Conservation (phyloP, 2,797 vertebrate species). For the Sandelia bainsii region DNA sequence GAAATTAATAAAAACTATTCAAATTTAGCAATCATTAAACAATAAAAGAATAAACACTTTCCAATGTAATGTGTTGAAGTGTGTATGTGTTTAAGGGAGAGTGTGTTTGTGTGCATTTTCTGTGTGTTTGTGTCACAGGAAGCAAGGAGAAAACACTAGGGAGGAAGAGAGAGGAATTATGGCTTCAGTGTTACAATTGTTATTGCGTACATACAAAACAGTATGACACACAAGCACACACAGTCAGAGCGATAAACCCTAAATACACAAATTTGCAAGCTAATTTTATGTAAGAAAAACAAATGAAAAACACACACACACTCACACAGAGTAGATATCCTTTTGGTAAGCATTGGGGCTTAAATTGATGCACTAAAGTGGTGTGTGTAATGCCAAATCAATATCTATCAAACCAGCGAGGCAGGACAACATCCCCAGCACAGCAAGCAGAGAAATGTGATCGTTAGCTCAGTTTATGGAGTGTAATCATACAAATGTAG, state of each 20-base stretch:
- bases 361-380: conserved; percentile 34
- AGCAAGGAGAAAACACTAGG: conserved; percentile 19
- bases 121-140: not conserved
- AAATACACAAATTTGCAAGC: conserved; percentile 29
- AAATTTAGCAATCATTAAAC: conserved; percentile 33
- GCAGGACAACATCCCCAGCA: not conserved
- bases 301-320: not conserved
- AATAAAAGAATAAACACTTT: conserved; percentile 27
- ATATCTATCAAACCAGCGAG: conserved; percentile 1
- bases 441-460: not conserved
- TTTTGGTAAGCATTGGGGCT: conserved; percentile 13
- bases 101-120: not conserved
- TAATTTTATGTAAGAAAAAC: conserved; percentile 8
- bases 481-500: not conserved
- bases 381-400: conserved; percentile 32
- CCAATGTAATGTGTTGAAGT: not conserved
- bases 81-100: not conserved
- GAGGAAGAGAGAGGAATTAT: conserved; percentile 18
- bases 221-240: not conserved
- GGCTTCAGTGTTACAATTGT: conserved; percentile 9
- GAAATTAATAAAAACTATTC: conserved; percentile 24
- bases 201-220: conserved; percentile 7
- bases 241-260: not conserved
- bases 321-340: conserved; percentile 6
- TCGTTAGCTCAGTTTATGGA: not conserved